Conservation (phyloP, 1,140 invertebrate species). For the Pteromalus puparum region DNA sequence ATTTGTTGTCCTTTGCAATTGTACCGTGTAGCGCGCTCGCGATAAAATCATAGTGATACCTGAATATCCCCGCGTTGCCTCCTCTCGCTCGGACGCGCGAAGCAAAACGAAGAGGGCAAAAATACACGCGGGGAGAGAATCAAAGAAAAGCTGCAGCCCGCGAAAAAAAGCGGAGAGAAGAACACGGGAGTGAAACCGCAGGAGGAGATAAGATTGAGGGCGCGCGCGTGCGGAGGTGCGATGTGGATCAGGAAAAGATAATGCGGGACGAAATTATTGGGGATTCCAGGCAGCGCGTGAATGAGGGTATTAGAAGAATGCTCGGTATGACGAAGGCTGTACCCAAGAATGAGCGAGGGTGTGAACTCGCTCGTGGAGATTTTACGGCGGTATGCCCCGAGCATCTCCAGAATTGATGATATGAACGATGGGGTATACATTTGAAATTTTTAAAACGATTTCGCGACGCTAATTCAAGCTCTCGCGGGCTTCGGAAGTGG, state of each 20-base stretch:
- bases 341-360: background rate
- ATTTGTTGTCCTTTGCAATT: slow-evolving; percentile 16
- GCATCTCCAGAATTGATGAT: no score
- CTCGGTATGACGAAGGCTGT: background rate
- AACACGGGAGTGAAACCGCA: slow-evolving; percentile 35
- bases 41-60: slow-evolving; percentile 16
- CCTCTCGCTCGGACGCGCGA: no score
- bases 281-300: slow-evolving; percentile 47
- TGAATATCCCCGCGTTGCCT: background rate
- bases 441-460: no score
- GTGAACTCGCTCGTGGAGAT: background rate
- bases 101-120: background rate
- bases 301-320: background rate
- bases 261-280: slow-evolving; percentile 16
- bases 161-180: slow-evolving; percentile 3
- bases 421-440: no score
- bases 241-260: background rate
- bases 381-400: no score
- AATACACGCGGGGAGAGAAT: background rate
- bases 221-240: background rate
- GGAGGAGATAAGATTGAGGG: slow-evolving; percentile 3
- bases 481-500: background rate
- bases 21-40: background rate
- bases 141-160: background rate
- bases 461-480: no score